A percentile compares a stretch with the other conserved stretches of the same genome.
phyloP scores from a whole-genome alignment of 1,140 invertebrate genomes.

The Camponotus pennsylvanicus region DNA sequence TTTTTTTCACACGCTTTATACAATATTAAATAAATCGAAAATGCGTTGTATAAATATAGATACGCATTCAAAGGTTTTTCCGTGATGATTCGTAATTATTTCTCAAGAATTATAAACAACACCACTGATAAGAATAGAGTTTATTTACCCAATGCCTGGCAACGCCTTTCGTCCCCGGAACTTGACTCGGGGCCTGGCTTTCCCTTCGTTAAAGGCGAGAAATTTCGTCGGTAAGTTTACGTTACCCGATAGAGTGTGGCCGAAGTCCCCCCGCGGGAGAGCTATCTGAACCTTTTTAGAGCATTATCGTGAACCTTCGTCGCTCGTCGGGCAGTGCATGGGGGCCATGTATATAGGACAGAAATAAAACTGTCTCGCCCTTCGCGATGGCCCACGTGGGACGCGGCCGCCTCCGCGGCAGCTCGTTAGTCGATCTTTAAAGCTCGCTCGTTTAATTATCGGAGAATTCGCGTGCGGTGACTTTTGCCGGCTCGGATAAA shows the following conservation, averaged over 20 bases:
- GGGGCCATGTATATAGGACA: conserved; percentile 60
- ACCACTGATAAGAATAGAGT: conserved; percentile 1
- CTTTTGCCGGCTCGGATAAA: conserved; percentile 1
- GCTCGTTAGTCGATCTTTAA: conserved; percentile 37
- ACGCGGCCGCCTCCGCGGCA: conserved; percentile 29
- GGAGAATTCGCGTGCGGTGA: conserved; percentile 17
- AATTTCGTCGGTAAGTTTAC: conserved; percentile 39
- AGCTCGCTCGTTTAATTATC: conserved; percentile 44
- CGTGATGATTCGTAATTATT: background rate
- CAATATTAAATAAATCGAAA: background rate
- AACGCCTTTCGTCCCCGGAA: background rate
- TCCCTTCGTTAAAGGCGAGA: background rate
- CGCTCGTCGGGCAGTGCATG: conserved; percentile 45
- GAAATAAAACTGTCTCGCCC: conserved; percentile 74
- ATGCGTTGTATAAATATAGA: background rate
- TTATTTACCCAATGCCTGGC: background rate
- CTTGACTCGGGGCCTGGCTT: background rate
- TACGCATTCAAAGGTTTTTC: background rate
- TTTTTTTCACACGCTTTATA: background rate
- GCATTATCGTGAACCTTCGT: conserved; percentile 54
- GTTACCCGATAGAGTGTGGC: conserved; percentile 20
- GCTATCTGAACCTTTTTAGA: conserved; percentile 47
- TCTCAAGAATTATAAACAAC: conserved; percentile 9
- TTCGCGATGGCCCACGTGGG: conserved; percentile 61
- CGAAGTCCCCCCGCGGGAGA: conserved; percentile 25